Base-by-base conservation (phyloP, 2,888 invertebrate species). In the Alsophila aescularia region DNA sequence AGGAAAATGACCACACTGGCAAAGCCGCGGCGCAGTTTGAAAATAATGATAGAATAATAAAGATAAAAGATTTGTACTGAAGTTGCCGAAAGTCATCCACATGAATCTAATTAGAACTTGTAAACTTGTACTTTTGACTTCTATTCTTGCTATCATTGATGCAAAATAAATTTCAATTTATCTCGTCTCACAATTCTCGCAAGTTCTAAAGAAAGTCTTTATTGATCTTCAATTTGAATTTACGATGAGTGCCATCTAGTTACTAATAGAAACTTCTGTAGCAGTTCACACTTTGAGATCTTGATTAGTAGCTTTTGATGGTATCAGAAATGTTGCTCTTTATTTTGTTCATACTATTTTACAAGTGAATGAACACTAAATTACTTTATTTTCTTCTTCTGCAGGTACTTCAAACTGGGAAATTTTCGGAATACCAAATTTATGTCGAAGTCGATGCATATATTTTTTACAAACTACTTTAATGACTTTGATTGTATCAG, bases 231-330 rank as follows among this genome's bases (percentile, higher is more conserved):
- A 56, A 56, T 56, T 56, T 56, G 50, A 56, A 55, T 50, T 41
- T 50, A 27, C 45, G 49, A 54, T 56, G 44, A 56, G 36, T 34
- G 5, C 31, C 29, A 55, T 39, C 39, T 18, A 4, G 18, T 4
- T 48, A 56, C 35, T 53, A 52, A 35, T 37, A 10, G 14, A 27
- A 55, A 34, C 55, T 52, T 55, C 12, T 37, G 57, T 52, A 51
- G 50, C 36, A 52, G 45, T 48, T 54, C 45, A 14, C 43, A 48
- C 43, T 55, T 51, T 42, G 36, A 36, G 57, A 45, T 35, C 35
- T 54, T 52, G 56, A 41, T 60, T 62, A 50, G 31, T 62, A 58
- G 54, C 42, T 62, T 56, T 52, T 31, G 53, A 53, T 47, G 54
- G 16, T 52, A 40, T 53, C 51, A 10, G 6, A 29, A 27, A 27